Evolutionary conservation across 2,888 invertebrate genomes (phyloP).

Genomic region (Epistrophe eligans): DNA sequence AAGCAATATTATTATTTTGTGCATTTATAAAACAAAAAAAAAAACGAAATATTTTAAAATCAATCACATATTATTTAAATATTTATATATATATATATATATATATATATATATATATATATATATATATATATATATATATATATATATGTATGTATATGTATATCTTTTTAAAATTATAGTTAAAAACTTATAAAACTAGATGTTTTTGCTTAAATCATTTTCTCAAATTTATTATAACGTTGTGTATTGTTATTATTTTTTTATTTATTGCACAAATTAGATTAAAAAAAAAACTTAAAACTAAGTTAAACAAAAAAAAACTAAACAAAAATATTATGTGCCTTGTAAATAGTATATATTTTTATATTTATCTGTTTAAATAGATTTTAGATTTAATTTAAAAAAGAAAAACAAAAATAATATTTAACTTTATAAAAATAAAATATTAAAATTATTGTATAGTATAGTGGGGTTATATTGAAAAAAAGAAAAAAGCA

Average conservation of each 20-base stretch:
- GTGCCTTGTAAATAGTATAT: slow-evolving; percentile 59
- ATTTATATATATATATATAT: slow-evolving; percentile 56
- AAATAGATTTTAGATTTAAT: slow-evolving; percentile 29
- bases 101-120: slow-evolving; percentile 12
- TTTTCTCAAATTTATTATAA: slow-evolving; percentile 79
- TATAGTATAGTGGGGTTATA: slow-evolving; percentile 47
- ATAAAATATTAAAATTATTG: slow-evolving; percentile 34
- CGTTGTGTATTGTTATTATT: slow-evolving; percentile 29
- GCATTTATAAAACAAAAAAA: slow-evolving; percentile 25
- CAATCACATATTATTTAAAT: slow-evolving; percentile 76
- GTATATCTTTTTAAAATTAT: slow-evolving; percentile 60
- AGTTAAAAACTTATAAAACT: slow-evolving; percentile 61
- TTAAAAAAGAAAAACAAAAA: slow-evolving; percentile 24
- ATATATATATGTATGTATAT: slow-evolving; percentile 32
- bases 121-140: slow-evolving; percentile 48
- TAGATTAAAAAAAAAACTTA: slow-evolving; percentile 34
- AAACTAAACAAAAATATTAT: slow-evolving; percentile 54
- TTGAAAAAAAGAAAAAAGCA: slow-evolving; percentile 79
- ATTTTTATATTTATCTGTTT: slow-evolving; percentile 9
- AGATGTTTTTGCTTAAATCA: slow-evolving; percentile 73
- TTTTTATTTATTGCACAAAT: slow-evolving; percentile 64
- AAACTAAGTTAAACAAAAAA: slow-evolving; percentile 50
- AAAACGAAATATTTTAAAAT: slow-evolving; percentile 70
- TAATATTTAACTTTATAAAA: slow-evolving; percentile 13
- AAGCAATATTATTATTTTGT: slow-evolving; percentile 49